Conservation (phyloP, 2,113 vertebrate genomes). For the Ameiurus melas region DNA sequence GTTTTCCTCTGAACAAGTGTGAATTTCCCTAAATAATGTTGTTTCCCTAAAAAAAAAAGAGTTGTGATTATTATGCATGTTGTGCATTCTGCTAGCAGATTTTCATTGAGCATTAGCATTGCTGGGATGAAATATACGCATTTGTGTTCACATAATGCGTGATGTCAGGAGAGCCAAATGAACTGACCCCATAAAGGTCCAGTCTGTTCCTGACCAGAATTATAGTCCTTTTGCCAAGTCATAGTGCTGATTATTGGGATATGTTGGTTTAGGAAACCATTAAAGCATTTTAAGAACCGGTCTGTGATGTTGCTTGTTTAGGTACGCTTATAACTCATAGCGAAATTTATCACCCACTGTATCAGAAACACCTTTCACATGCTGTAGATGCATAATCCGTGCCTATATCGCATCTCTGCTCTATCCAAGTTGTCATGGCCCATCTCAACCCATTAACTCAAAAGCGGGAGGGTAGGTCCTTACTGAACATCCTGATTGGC, state of each 20-base stretch:
- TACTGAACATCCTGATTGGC: not conserved
- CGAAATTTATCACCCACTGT: not conserved
- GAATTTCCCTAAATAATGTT: not conserved
- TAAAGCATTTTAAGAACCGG: not conserved
- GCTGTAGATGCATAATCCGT: not conserved
- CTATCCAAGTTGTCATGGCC: not conserved
- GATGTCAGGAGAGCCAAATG: not conserved
- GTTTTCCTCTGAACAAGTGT: conserved; percentile 10
- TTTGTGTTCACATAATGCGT: not conserved
- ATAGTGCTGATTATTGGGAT: not conserved
- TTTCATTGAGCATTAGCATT: not conserved
- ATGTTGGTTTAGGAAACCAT: not conserved
- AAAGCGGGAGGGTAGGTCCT: not conserved
- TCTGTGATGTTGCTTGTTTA: not conserved
- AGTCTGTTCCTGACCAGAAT: not conserved
- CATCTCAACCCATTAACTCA: not conserved
- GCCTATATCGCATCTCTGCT: not conserved
- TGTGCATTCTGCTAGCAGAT: not conserved
- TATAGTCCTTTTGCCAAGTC: not conserved
- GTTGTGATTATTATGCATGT: not conserved
- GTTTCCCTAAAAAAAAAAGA: too few relatives aligned
- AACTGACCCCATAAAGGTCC: not conserved
- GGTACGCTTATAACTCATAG: not conserved
- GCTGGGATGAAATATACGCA: not conserved
- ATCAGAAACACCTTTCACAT: not conserved